A percentile compares a stretch with the other conserved stretches of the same genome.
phyloP scores from a whole-genome alignment of 2,797 vertebrate genomes.

The Lerista edwardsae region DNA sequence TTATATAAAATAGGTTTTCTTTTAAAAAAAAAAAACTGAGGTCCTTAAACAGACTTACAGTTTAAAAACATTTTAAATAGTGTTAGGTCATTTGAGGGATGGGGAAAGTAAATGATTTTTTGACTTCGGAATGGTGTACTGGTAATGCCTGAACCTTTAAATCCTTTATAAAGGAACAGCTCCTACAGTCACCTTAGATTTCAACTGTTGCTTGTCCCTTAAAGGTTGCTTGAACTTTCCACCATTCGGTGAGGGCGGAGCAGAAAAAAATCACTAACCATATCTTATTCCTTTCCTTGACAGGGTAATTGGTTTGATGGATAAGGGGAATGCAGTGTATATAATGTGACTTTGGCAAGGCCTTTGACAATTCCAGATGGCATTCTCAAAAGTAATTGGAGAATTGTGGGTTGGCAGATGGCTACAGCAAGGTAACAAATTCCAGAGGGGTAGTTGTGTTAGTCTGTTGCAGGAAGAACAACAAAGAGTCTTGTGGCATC shows the following conservation, averaged over 20 bases:
- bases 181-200: not conserved
- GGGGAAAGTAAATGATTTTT: not conserved
- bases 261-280: constrained; percentile 29
- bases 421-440: constrained; percentile 35
- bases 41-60: not conserved
- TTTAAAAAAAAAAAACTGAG: not conserved
- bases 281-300: constrained; percentile 33
- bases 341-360: constrained; percentile 46
- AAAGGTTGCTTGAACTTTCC: constrained; percentile 6
- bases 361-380: constrained; percentile 48
- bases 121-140: not conserved
- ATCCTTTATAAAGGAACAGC: not conserved
- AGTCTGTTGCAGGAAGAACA: constrained; percentile 13
- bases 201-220: not conserved
- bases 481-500: constrained; percentile 4
- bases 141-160: not conserved
- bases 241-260: constrained; percentile 17
- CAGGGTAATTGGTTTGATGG: constrained; percentile 46
- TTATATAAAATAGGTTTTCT: too few relatives aligned
- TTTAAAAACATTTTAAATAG: not conserved
- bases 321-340: constrained; percentile 35
- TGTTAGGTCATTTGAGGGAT: not conserved
- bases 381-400: constrained; percentile 43
- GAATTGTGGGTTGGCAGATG: constrained; percentile 39
- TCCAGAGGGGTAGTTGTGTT: constrained; percentile 30